Conservation (phyloP, 2,888 invertebrate species). For the Tiliacea citrago region DNA sequence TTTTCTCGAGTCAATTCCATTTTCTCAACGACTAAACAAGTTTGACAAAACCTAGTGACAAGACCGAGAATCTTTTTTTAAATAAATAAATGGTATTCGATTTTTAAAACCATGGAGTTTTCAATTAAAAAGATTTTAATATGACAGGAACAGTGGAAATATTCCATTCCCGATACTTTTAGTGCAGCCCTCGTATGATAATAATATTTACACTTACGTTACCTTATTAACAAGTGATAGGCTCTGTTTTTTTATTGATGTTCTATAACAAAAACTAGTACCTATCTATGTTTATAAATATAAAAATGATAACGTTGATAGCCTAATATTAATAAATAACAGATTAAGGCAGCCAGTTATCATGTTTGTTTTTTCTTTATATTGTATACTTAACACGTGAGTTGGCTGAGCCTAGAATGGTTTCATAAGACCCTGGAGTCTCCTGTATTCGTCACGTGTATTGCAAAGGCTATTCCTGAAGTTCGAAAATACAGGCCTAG, state of each 20-base stretch:
- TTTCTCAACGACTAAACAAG: too few relatives aligned
- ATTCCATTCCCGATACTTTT: too few relatives aligned
- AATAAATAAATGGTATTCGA: too few relatives aligned
- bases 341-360: not conserved
- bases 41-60: too few relatives aligned
- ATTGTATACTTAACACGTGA: too few relatives aligned
- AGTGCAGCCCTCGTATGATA: too few relatives aligned
- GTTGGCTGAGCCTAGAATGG: not conserved
- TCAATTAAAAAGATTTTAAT: too few relatives aligned
- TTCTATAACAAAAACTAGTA: not conserved
- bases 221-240: slow-evolving; percentile 3
- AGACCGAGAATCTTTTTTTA: too few relatives aligned
- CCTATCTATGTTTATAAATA: slow-evolving; percentile 21
- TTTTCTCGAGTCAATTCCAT: too few relatives aligned
- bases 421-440: not conserved
- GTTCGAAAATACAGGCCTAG: too few relatives aligned
- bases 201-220: slow-evolving; percentile 12
- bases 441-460: not conserved
- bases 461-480: not conserved
- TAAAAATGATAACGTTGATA: slow-evolving; percentile 1
- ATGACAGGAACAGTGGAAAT: too few relatives aligned
- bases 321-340: not conserved
- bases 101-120: too few relatives aligned
- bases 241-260: slow-evolving; percentile 5
- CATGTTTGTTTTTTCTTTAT: not conserved